phyloP scores from a whole-genome alignment of 1,140 invertebrate species.

The Drosophila mauritiana region DNA sequence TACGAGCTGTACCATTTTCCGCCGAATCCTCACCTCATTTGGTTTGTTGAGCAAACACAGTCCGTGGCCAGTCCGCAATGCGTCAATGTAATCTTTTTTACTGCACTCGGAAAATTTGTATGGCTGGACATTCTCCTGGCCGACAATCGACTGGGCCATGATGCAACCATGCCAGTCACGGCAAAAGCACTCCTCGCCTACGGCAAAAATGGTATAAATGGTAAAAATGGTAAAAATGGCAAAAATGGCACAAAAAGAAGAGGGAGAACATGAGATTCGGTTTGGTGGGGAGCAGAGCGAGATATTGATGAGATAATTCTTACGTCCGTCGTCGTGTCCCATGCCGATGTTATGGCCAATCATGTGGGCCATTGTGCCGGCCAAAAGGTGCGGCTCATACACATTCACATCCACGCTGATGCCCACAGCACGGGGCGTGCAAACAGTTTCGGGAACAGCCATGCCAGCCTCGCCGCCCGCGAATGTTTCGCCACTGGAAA shows the following conservation, averaged over 20 bases:
- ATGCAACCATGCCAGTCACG: constrained; percentile 98
- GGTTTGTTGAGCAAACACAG: constrained; percentile 96
- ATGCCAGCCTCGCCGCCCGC: constrained; percentile 94
- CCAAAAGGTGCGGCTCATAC: constrained; percentile 96
- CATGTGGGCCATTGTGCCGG: constrained; percentile 97
- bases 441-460: constrained; percentile 95
- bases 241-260: neutral
- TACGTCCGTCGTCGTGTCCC: constrained; percentile 95
- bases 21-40: constrained; percentile 89
- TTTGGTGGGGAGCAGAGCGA: neutral
- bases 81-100: constrained; percentile 93
- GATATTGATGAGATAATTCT: constrained; percentile 77
- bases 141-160: constrained; percentile 96
- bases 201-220: neutral
- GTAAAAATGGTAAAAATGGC: too few species aligned
- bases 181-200: constrained; percentile 91
- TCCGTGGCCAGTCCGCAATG: constrained; percentile 91
- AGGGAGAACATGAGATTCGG: neutral
- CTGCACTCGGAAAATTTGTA: constrained; percentile 97
- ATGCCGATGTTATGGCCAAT: constrained; percentile 98
- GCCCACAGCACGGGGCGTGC: constrained; percentile 94
- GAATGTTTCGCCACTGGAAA: constrained; percentile 91
- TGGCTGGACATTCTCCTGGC: constrained; percentile 95
- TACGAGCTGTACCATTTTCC: neutral
- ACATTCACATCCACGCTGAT: constrained; percentile 96